Conservation (phyloP, 2,888 invertebrate species). For the Drosophila paranaensis region DNA sequence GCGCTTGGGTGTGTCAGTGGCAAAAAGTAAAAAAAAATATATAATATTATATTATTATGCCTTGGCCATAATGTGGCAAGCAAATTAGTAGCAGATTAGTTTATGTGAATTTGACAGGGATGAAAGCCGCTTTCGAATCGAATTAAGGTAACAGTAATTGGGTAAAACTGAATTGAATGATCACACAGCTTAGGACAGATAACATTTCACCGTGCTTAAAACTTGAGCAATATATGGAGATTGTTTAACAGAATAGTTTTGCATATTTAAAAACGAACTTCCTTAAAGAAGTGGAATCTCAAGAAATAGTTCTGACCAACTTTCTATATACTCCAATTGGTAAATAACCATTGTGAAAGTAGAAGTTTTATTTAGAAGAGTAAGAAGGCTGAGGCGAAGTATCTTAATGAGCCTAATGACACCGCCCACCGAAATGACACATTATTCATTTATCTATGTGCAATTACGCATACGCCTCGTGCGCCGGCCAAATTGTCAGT, state of each 20-base stretch:
- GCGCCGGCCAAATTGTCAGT: slow-evolving; percentile 31
- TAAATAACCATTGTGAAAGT: too few relatives aligned
- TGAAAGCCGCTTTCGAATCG: slow-evolving; percentile 13
- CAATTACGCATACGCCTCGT: slow-evolving; percentile 50
- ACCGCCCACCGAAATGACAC: background rate
- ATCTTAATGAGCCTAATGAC: background rate
- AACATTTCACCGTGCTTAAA: background rate
- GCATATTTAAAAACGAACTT: background rate
- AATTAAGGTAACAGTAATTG: slow-evolving; percentile 10
- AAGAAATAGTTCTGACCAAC: too few relatives aligned
- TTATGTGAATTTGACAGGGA: slow-evolving; percentile 10
- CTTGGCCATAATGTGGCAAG: slow-evolving; percentile 38
- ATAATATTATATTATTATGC: slow-evolving; percentile 44
- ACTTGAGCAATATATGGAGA: too few relatives aligned
- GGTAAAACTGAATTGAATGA: background rate
- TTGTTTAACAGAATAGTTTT: background rate
- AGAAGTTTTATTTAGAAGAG: too few relatives aligned
- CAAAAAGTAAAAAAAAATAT: slow-evolving; percentile 15
- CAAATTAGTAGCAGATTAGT: slow-evolving; percentile 51
- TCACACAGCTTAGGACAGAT: background rate
- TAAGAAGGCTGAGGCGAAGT: too few relatives aligned
- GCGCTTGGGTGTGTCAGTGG: slow-evolving; percentile 56
- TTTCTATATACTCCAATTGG: too few relatives aligned
- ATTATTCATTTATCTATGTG: slow-evolving; percentile 19
- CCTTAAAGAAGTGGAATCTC: too few relatives aligned